Evolutionary conservation across 2,113 vertebrate species (phyloP).

Genomic region (Eonycteris spelaea): DNA sequence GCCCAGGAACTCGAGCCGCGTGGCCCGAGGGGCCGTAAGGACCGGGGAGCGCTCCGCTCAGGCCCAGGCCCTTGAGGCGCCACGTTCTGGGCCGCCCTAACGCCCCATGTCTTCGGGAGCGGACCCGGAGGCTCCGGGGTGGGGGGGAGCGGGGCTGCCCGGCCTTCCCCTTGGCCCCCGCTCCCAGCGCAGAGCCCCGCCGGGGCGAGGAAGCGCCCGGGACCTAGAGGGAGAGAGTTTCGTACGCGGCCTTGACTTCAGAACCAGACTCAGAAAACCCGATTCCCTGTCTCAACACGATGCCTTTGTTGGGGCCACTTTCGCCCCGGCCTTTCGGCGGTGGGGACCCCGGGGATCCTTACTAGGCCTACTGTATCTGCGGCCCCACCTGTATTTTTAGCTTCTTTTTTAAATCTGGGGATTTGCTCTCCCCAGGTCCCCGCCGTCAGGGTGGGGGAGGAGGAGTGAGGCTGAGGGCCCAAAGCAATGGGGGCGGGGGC

Average conservation of each 20-base stretch:
- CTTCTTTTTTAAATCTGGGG: not conserved
- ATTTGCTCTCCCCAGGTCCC: not conserved
- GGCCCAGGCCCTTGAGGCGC: not conserved
- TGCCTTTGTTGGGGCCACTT: not conserved
- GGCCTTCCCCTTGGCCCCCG: too few species aligned
- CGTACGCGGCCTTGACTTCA: not conserved
- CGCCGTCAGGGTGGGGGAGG: not conserved
- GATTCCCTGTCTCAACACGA: not conserved
- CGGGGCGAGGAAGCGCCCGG: rapidly evolving
- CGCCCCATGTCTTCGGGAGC: not conserved
- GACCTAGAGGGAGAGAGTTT: not conserved
- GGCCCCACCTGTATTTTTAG: not conserved
- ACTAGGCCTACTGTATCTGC: not conserved
- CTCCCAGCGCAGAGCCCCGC: not conserved
- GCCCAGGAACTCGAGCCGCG: rapidly evolving
- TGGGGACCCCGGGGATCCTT: not conserved
- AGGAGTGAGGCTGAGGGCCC: not conserved
- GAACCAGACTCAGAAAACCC: not conserved
- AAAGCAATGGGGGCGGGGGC: too few species aligned
- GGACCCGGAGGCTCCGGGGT: not conserved
- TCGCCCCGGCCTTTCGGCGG: rapidly evolving
- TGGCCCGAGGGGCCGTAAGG: rapidly evolving
- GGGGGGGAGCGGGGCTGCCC: rapidly evolving
- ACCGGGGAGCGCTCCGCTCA: not conserved
- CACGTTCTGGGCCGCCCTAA: not conserved